Evolutionary conservation across 2,113 vertebrate genomes (phyloP).

Genomic region (Nyctereutes procyonoides): DNA sequence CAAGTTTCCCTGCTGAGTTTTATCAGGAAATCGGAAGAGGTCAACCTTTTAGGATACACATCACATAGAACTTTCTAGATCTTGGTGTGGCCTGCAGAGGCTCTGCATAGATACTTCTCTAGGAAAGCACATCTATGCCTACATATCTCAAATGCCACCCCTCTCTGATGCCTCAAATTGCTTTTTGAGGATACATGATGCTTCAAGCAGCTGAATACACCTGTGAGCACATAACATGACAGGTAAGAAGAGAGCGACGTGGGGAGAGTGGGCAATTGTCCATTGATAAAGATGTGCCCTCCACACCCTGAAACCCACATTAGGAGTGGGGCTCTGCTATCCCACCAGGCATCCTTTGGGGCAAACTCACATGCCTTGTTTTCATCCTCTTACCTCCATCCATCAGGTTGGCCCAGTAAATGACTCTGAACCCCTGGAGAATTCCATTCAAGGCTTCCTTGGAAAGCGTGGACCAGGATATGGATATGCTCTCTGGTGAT

Average conservation of each 20-base stretch:
- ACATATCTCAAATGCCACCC: neutral
- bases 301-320: fast-evolving
- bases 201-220: neutral
- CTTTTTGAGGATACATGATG: neutral
- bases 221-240: neutral
- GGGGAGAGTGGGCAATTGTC: neutral
- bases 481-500: slow-evolving; percentile 97
- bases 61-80: neutral
- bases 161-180: fast-evolving
- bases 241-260: fast-evolving
- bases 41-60: neutral
- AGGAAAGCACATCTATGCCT: neutral
- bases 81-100: neutral
- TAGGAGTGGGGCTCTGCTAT: too few relatives aligned
- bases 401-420: slow-evolving; percentile 98
- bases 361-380: fast-evolving
- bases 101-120: neutral
- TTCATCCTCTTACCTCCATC: slow-evolving; percentile 92
- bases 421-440: slow-evolving; percentile 97
- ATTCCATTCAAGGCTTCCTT: slow-evolving; percentile 97
- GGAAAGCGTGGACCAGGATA: slow-evolving; percentile 95
- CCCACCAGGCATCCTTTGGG: fast-evolving
- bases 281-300: fast-evolving
- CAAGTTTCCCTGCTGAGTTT: neutral
- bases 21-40: neutral